Evolutionary conservation across 2,888 invertebrate genomes (phyloP), one percentile per base, ranked within the genome.

Genomic region (Heliothis peltigera): DNA sequence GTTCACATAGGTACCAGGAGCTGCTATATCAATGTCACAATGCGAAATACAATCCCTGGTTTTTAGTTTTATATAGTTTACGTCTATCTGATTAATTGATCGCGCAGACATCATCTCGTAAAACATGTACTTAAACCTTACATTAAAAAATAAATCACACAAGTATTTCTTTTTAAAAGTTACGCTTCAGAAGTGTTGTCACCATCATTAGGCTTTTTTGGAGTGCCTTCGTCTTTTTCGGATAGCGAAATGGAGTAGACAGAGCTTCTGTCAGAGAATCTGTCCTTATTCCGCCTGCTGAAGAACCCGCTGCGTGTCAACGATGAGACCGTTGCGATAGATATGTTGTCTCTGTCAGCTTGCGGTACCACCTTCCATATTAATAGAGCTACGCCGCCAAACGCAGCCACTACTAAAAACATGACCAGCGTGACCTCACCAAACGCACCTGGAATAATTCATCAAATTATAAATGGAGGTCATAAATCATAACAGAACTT

Each of bases 331-430:
- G 94, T 92, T n/a, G 89, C 89, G 42, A 94, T 89, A 10, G 95
- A 95, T 48, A 92, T 90, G 80, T 95, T 94, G 82, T 96, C 96
- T 70, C 89, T 89, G 39, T 95, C 95, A 6, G 88, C 86, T 84
- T 95, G 95, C 35, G 95, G 95, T 35, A 95, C 95, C 82, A 96
- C 90, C 84, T 95, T 96, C 91, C 96, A 93, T 69, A 95, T 95
- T 55, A 96, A 83, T 42, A 96, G 87, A 3, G 95, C 95, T 44
- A 96, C 88, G 10, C 95, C 96, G 22, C 95, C 95, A 64, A 96
- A 94, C 22, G 95, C 96, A 18, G 96, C 95, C n/a, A 96, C 94
- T 57, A 96, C 95, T 61, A 96, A 83, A 84, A 96, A 95, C 84
- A 96, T 95, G 35, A 96, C 95, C 44, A 96, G 74, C 4, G 93